These are phyloP conservation scores for Zaprionus nigranus DNA, from an alignment of 1,140 invertebrate species.

Conservation along the genomic window DNA sequence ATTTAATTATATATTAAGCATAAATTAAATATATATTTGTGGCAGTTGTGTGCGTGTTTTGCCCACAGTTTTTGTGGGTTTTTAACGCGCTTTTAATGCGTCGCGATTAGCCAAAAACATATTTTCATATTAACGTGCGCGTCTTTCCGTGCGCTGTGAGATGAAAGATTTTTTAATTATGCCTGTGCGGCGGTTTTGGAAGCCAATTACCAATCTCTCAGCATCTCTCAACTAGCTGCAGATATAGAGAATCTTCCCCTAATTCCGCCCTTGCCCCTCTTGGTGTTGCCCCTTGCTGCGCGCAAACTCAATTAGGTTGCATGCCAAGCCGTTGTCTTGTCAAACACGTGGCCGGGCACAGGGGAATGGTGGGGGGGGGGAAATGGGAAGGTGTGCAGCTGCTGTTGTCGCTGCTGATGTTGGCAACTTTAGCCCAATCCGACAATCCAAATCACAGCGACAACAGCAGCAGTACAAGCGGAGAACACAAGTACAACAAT, in stretches of 20 bases:
- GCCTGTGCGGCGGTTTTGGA: not conserved
- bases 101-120: slow-evolving; percentile 33
- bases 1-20: not conserved
- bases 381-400: slow-evolving; percentile 9
- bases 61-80: slow-evolving; percentile 15
- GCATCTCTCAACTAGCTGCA: not conserved
- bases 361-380: not conserved
- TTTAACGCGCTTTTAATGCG: slow-evolving; percentile 36
- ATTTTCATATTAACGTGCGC: slow-evolving; percentile 35
- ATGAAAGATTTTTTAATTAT: slow-evolving; percentile 50
- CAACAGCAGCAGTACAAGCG: slow-evolving; percentile 74
- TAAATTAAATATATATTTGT: not conserved
- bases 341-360: slow-evolving; percentile 59
- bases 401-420: slow-evolving; percentile 3
- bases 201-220: slow-evolving; percentile 33
- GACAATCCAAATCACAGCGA: slow-evolving; percentile 75
- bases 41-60: not conserved
- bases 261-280: not conserved
- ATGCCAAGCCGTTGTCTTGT: slow-evolving; percentile 73
- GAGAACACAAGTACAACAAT: slow-evolving; percentile 74
- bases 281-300: slow-evolving; percentile 29
- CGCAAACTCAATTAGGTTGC: slow-evolving; percentile 78
- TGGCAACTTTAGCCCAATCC: slow-evolving; percentile 15
- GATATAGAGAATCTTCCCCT: not conserved
- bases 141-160: slow-evolving; percentile 31